These are phyloP conservation scores for Steinernema hermaphroditum DNA, from an alignment of 2,888 invertebrate species.

Conservation along the genomic window DNA sequence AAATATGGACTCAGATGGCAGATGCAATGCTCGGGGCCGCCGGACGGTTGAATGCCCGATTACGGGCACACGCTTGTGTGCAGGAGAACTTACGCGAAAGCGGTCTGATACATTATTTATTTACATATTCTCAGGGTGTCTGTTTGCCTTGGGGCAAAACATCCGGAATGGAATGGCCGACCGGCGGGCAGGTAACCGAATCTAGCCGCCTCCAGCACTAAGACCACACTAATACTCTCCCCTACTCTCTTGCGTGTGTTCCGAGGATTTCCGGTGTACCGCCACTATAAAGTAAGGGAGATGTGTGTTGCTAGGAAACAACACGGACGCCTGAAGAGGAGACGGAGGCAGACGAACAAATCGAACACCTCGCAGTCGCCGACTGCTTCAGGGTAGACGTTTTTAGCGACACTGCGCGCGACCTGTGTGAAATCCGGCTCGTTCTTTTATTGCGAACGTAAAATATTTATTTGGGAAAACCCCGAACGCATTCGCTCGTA, in stretches of 20 bases:
- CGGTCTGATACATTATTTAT: constrained; percentile 28
- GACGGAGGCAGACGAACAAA: no score
- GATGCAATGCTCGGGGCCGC: background rate
- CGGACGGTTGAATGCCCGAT: constrained; percentile 2
- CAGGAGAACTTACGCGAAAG: constrained; percentile 11
- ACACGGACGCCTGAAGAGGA: background rate
- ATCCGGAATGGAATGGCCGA: background rate
- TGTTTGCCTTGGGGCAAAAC: background rate
- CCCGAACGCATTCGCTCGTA: background rate
- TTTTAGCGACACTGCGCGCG: background rate
- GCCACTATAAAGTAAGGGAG: no score
- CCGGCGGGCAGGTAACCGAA: background rate
- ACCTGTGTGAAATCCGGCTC: background rate
- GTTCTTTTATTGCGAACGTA: background rate
- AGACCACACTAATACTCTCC: no score
- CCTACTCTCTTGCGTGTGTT: no score
- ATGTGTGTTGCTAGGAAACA: constrained; percentile 17
- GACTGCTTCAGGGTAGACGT: background rate
- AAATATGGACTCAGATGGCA: background rate
- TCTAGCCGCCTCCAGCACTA: background rate
- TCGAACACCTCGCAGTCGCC: no score
- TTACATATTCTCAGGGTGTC: constrained; percentile 16
- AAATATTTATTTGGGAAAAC: constrained; percentile 15
- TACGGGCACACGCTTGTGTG: background rate
- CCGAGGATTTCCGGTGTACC: no score